These are phyloP conservation scores for Calliopum simillimum DNA, from an alignment of 2,888 invertebrate genomes.

Conservation along the genomic window DNA sequence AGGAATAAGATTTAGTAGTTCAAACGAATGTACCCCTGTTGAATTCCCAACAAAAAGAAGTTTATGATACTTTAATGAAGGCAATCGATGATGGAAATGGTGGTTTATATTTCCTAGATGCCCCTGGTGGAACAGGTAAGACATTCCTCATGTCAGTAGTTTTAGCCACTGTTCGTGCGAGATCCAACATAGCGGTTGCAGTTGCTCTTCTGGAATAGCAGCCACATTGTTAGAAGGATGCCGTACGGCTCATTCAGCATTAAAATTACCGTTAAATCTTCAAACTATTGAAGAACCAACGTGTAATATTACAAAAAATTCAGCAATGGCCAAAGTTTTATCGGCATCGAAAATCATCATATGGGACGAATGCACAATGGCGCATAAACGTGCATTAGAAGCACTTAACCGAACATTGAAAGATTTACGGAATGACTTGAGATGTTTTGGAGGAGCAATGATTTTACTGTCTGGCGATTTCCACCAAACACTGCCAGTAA, in stretches of 20 bases:
- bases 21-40: conserved; percentile 33
- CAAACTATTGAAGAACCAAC: conserved; percentile 10
- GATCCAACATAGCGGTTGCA: not conserved
- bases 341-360: too few relatives aligned
- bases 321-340: conserved; percentile 11
- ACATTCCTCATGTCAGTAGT: conserved; percentile 18
- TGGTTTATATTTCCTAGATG: conserved; percentile 40
- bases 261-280: conserved; percentile 25
- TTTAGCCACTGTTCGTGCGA: conserved; percentile 11
- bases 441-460: conserved; percentile 17
- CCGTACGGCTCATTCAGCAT: conserved; percentile 23
- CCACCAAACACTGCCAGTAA: not conserved
- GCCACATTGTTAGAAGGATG: conserved; percentile 18
- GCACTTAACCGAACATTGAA: conserved; percentile 10
- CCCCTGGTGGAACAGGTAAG: conserved; percentile 37
- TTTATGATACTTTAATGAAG: conserved; percentile 51
- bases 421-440: conserved; percentile 9
- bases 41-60: conserved; percentile 45
- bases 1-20: not conserved
- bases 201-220: conserved; percentile 11
- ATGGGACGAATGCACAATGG: conserved; percentile 16
- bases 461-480: not conserved
- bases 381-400: conserved; percentile 16
- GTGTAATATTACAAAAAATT: conserved; percentile 10
- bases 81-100: conserved; percentile 44